phyloP scores from a whole-genome alignment of 2,113 vertebrate species.

The Origma solitaria region DNA sequence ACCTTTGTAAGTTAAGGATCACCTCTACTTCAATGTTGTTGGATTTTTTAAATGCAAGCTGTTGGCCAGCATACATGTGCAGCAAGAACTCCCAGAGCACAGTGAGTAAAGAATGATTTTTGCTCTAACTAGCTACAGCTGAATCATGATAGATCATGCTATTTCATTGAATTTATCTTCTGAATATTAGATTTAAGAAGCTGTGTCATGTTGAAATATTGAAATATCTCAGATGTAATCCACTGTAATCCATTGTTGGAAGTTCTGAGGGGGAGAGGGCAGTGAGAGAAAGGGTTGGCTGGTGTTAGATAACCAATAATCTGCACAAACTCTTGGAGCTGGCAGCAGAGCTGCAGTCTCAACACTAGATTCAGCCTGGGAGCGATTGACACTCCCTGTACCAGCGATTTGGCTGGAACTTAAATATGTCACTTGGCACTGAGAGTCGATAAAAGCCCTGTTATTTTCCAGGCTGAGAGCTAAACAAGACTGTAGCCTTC shows the following conservation, averaged over 20 bases:
- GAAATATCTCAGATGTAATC: conserved; percentile 22
- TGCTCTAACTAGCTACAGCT: not conserved
- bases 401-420: conserved; percentile 56
- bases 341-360: not conserved
- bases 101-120: conserved; percentile 25
- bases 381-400: conserved; percentile 45
- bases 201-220: conserved; percentile 48
- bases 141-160: conserved; percentile 53
- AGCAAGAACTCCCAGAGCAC: not conserved
- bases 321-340: not conserved
- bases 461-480: conserved; percentile 40
- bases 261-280: not conserved
- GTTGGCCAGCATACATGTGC: not conserved
- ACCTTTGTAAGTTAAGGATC: not conserved
- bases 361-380: conserved; percentile 23
- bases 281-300: conserved; percentile 12
- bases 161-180: conserved; percentile 52
- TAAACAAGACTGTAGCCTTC: conserved; percentile 5
- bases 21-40: not conserved
- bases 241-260: not conserved
- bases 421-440: conserved; percentile 51
- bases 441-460: conserved; percentile 26
- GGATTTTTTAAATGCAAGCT: not conserved
- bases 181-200: conserved; percentile 53
- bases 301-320: conserved; percentile 4